phyloP scores from a whole-genome alignment of 2,888 invertebrate species.

The Osedax fenrisi region DNA sequence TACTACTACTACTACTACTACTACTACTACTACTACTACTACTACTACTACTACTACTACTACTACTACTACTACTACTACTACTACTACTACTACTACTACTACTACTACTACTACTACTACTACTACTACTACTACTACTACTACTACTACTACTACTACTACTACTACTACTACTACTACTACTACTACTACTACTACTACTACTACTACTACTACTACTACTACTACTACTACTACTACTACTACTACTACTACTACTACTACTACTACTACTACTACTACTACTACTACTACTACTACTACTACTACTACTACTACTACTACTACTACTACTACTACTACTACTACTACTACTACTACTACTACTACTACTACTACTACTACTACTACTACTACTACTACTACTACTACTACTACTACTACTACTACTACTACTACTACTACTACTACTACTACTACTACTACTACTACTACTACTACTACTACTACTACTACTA shows the following conservation, averaged over 20 bases:
- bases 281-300: constrained; percentile 21
- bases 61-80: neutral
- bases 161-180: constrained; percentile 9
- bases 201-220: constrained; percentile 31
- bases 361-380: neutral
- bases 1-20: constrained; percentile 7
- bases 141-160: constrained; percentile 4
- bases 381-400: neutral
- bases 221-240: constrained; percentile 30
- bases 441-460: constrained; percentile 14
- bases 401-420: constrained; percentile 4
- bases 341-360: neutral
- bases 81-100: neutral
- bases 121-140: neutral
- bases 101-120: neutral
- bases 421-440: constrained; percentile 13
- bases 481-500: constrained; percentile 31
- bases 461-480: constrained; percentile 31
- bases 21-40: constrained; percentile 9
- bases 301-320: neutral
- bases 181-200: neutral
- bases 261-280: constrained; percentile 26
- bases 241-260: constrained; percentile 31
- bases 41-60: neutral
- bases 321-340: neutral